phyloP scores from a whole-genome alignment of 2,888 invertebrate genomes.

The Seladonia tumulorum region DNA sequence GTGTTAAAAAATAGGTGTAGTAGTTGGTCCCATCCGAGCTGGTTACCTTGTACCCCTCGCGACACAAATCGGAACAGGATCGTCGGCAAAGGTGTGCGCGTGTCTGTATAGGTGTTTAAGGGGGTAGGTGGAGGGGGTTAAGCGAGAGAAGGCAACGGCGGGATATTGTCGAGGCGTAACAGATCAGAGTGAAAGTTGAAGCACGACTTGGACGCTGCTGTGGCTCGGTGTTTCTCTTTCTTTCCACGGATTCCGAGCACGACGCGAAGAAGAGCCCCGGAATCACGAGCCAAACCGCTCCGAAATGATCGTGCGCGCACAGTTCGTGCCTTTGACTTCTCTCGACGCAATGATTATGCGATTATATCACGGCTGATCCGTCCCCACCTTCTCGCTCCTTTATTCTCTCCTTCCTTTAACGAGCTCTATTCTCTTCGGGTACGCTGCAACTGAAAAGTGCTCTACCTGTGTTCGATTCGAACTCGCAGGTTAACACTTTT shows the following conservation, averaged over 20 bases:
- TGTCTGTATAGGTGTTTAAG: slow-evolving; percentile 9
- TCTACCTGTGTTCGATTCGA: neutral
- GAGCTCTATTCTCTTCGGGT: neutral
- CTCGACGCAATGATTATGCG: slow-evolving; percentile 62
- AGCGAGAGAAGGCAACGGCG: slow-evolving; percentile 59
- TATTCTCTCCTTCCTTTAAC: slow-evolving; percentile 34
- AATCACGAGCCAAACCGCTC: slow-evolving; percentile 51
- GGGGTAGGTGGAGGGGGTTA: slow-evolving; percentile 30
- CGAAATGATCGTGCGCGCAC: slow-evolving; percentile 57
- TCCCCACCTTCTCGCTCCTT: neutral
- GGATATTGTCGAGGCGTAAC: slow-evolving; percentile 77
- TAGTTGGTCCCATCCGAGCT: slow-evolving; percentile 28
- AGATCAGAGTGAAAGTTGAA: slow-evolving; percentile 80
- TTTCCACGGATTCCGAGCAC: slow-evolving; percentile 30
- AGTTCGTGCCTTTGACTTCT: slow-evolving; percentile 48
- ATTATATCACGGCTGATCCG: slow-evolving; percentile 47
- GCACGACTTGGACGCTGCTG: slow-evolving; percentile 66
- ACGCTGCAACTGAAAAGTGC: neutral
- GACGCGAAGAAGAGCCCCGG: slow-evolving; percentile 49
- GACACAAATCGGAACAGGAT: slow-evolving; percentile 68
- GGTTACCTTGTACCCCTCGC: slow-evolving; percentile 65
- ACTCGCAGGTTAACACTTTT: neutral
- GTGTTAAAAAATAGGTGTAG: neutral
- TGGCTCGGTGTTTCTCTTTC: slow-evolving; percentile 44
- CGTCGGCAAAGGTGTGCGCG: slow-evolving; percentile 32